Base-by-base conservation (phyloP, 2,888 invertebrate genomes). In the Oligia latruncula region DNA sequence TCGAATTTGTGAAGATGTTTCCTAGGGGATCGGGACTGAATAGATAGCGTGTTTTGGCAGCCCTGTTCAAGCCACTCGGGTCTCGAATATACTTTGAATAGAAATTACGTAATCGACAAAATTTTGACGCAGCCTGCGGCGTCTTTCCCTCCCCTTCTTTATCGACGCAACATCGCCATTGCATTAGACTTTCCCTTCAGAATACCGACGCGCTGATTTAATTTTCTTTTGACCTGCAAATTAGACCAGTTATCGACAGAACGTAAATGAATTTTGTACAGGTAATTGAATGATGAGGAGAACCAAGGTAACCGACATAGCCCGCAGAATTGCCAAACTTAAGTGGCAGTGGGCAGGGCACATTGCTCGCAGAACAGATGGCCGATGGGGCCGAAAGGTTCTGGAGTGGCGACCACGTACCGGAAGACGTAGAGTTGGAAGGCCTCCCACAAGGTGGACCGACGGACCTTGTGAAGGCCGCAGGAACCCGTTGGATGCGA, bases 91-190 rank as follows among this genome's bases (percentile, higher is more conserved):
- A 92, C 92, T 95, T 94, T 94, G 94, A 95, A 95, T 95, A 92
- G 93, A 93, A 94, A 95, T 94, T 92, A 93, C 93, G 93, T 90
- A 92, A 94, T 94, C 93, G 92, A 87, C 89, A 89, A 91, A 92
- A 94, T 92, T 93, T 93, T 91, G 92, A 93, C 93, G 92, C 92
- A 93, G 91, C 91, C 91, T 90, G 90, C 84, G 90, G 88, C 88
- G 81, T 60, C 84, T 83, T 84, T 82, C 82, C 83, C 76, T 84
- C 90, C 88, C 87, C 85, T 91, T 88, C 90, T 91, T 92, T 93
- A 93, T 94, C 92, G 92, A 85, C 85, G 89, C 88, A 88, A 91
- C 89, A 92, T 92, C 90, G 88, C 87, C 86, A 92, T 92, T 90
- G 90, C 86, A 86, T 84, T 88, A 90, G 88, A 88, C 87, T 86